Evolutionary conservation across 2,888 invertebrate genomes (phyloP).

Genomic region (Scaptomyza parva): DNA sequence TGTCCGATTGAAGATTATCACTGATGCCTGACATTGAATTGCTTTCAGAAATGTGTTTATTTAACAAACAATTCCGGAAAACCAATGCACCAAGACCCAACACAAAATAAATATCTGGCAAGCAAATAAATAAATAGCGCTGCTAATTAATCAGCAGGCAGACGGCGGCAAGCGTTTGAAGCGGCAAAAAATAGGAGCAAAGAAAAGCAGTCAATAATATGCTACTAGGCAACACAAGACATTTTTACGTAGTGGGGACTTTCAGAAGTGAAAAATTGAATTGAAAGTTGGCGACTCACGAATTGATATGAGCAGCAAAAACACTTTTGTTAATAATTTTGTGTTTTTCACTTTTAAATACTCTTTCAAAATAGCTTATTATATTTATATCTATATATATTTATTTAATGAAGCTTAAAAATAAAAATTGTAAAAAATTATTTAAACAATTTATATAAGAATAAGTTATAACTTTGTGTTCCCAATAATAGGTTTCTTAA

Average conservation of each 20-base stretch:
- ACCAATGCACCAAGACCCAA: conserved; percentile 21
- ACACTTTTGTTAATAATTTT: not conserved
- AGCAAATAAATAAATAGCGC: conserved; percentile 69
- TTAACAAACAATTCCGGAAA: conserved; percentile 48
- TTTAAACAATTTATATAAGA: too few relatives aligned
- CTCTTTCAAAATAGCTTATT: conserved; percentile 11
- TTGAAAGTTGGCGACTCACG: conserved; percentile 74
- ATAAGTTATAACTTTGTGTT: too few relatives aligned
- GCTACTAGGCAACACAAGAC: conserved; percentile 36
- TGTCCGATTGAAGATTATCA: not conserved
- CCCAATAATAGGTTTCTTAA: too few relatives aligned
- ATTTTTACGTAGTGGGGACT: conserved; percentile 18
- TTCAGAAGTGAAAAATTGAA: conserved; percentile 59
- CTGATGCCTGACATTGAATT: conserved; percentile 44
- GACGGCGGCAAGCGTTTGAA: conserved; percentile 58
- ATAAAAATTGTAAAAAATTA: too few relatives aligned
- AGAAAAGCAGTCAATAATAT: conserved; percentile 34
- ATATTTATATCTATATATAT: too few relatives aligned
- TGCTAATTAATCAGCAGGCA: conserved; percentile 64
- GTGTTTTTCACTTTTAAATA: conserved; percentile 15
- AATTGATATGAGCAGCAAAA: conserved; percentile 68
- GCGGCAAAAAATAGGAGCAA: conserved; percentile 61
- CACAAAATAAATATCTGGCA: conserved; percentile 46
- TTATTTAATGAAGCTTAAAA: too few relatives aligned
- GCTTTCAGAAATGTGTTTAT: conserved; percentile 57